phyloP scores from a whole-genome alignment of 2,888 invertebrate genomes.

The Mythimna pallens region DNA sequence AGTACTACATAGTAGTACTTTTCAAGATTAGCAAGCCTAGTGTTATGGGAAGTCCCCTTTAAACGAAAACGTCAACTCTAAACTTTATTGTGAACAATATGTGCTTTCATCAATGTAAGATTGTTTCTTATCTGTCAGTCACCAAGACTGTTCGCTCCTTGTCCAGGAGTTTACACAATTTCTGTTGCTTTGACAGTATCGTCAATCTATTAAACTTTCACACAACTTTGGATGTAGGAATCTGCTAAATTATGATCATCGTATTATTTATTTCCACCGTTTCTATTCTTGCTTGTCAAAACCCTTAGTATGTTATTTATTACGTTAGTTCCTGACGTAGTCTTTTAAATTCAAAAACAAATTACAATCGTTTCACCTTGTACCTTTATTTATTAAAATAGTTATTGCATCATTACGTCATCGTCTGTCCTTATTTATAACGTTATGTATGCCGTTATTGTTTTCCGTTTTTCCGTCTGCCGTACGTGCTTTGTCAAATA shows the following conservation, averaged over 20 bases:
- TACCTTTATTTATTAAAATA: constrained; percentile 50
- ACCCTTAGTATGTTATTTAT: too few species aligned
- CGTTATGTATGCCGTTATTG: constrained; percentile 35
- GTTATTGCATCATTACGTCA: constrained; percentile 47
- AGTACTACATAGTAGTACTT: background rate
- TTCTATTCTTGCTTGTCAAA: background rate
- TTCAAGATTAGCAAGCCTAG: background rate
- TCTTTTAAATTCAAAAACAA: constrained; percentile 44
- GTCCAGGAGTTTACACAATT: background rate
- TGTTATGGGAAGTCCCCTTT: background rate
- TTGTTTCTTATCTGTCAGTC: background rate
- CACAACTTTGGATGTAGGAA: too few species aligned
- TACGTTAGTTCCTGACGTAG: constrained; percentile 8
- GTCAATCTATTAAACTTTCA: too few species aligned
- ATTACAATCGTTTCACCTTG: constrained; percentile 55
- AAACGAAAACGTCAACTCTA: background rate
- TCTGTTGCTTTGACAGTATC: background rate
- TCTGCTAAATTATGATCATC: background rate
- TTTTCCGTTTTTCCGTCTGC: constrained; percentile 40
- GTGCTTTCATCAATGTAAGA: too few species aligned
- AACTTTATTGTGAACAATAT: background rate
- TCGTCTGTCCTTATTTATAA: constrained; percentile 58
- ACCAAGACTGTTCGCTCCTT: too few species aligned
- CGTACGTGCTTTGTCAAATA: constrained; percentile 55
- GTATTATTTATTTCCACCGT: background rate